Conservation (phyloP, 2,113 vertebrate genomes). For the Labeo rohita region DNA sequence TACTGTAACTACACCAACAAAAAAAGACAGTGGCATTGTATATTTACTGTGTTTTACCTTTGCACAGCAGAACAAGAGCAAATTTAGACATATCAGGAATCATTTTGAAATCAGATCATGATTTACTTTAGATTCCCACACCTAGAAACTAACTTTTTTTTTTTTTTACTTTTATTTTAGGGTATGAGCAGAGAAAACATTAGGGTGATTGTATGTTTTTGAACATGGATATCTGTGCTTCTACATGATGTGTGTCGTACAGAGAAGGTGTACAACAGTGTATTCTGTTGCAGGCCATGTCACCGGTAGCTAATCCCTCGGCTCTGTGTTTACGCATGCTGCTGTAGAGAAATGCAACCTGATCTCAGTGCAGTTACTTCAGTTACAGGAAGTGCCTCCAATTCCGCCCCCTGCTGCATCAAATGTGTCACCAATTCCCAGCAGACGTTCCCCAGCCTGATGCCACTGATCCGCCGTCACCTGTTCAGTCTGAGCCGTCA, state of each 20-base stretch:
- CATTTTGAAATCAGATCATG: neutral
- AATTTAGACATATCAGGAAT: neutral
- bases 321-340: conserved; percentile 41
- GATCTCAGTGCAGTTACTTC: conserved; percentile 46
- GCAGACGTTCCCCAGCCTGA: conserved; percentile 20
- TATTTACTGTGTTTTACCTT: neutral
- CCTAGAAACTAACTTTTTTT: neutral
- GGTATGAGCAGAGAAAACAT: neutral
- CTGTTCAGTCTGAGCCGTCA: conserved; percentile 8
- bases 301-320: conserved; percentile 36
- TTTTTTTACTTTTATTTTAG: neutral
- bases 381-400: conserved; percentile 60
- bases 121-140: neutral
- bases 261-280: conserved; percentile 46
- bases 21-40: neutral
- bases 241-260: neutral
- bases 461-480: conserved; percentile 43
- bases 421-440: conserved; percentile 45
- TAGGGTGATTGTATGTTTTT: neutral
- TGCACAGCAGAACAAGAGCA: neutral
- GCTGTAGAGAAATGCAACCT: conserved; percentile 34
- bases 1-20: neutral
- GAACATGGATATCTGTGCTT: neutral
- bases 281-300: conserved; percentile 31
- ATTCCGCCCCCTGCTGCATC: conserved; percentile 57